Percentiles rank a stretch among this genome's conserved stretches.
These are phyloP conservation scores for Zosterops pallidus DNA, from an alignment of 2,113 vertebrate species.

Conservation along the genomic window DNA sequence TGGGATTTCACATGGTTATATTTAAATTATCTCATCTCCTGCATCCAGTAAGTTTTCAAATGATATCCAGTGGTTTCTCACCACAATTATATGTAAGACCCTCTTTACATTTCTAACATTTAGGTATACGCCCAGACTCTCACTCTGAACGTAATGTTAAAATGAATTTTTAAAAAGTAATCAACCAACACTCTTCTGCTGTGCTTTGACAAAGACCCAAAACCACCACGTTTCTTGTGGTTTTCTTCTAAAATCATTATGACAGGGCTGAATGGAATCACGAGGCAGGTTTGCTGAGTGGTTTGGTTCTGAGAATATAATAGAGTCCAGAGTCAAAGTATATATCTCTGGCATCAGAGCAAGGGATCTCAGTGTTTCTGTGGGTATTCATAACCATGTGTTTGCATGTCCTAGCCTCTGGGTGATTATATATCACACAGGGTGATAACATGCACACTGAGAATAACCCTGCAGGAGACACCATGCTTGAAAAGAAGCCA, in stretches of 20 bases:
- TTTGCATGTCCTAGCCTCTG: slow-evolving; percentile 26
- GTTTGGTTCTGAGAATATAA: slow-evolving; percentile 37
- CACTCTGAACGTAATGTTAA: slow-evolving; percentile 10
- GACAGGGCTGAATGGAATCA: slow-evolving; percentile 54
- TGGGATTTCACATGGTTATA: background rate
- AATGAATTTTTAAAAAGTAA: background rate
- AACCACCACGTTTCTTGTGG: slow-evolving; percentile 54
- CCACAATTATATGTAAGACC: background rate
- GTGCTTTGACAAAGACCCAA: slow-evolving; percentile 42
- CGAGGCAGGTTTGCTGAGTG: slow-evolving; percentile 42
- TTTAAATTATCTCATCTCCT: background rate
- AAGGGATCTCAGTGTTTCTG: slow-evolving; percentile 49
- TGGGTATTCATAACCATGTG: slow-evolving; percentile 10
- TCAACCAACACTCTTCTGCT: background rate
- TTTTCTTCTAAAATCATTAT: slow-evolving; percentile 64
- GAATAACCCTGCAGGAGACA: slow-evolving; percentile 21
- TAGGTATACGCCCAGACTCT: slow-evolving; percentile 3
- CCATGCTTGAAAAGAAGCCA: background rate
- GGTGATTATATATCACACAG: slow-evolving; percentile 21
- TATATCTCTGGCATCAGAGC: slow-evolving; percentile 27
- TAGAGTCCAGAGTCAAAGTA: slow-evolving; percentile 29
- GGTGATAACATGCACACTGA: slow-evolving; percentile 15
- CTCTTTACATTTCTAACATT: slow-evolving; percentile 8
- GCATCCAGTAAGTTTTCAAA: background rate
- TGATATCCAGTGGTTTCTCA: slow-evolving; percentile 11